Percentiles rank a stretch among this genome's conserved stretches.
phyloP scores from a whole-genome alignment of 2,113 vertebrate genomes.

The Mionectes macconnelli region DNA sequence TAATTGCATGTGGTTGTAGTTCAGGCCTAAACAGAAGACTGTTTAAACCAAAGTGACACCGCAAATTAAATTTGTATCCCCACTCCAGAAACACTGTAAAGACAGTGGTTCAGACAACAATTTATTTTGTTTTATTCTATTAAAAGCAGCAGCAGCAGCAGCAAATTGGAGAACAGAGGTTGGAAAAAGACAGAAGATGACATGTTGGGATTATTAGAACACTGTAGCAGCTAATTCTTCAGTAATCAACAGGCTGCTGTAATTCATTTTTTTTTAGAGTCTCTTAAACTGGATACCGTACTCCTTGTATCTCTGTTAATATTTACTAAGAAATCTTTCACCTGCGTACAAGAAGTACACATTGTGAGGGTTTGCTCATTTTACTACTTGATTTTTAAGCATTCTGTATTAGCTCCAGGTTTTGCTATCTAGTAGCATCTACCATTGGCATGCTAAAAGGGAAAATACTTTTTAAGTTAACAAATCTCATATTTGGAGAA shows the following conservation, averaged over 20 bases:
- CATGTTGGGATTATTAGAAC: conserved; percentile 21
- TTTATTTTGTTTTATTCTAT: conserved; percentile 53
- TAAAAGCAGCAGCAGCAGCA: conserved; percentile 38
- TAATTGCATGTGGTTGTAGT: conserved; percentile 31
- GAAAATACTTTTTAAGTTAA: not conserved
- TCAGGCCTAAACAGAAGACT: conserved; percentile 48
- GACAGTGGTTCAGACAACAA: conserved; percentile 45
- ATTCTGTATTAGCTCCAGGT: not conserved
- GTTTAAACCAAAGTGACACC: conserved; percentile 49
- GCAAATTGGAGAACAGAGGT: conserved; percentile 1
- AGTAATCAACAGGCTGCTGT: not conserved
- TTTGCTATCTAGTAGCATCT: not conserved
- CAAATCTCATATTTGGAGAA: not conserved
- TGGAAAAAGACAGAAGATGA: conserved; percentile 17
- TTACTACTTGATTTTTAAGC: not conserved
- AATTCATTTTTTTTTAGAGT: not conserved
- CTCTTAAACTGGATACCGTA: not conserved
- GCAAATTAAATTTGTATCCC: conserved; percentile 29
- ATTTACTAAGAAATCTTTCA: not conserved
- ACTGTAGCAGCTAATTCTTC: conserved; percentile 14
- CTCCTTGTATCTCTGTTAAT: not conserved
- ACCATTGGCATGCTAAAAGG: not conserved
- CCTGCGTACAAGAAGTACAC: not conserved
- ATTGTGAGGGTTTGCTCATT: not conserved
- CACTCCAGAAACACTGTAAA: conserved; percentile 30